Evolutionary conservation across 2,113 vertebrate genomes (phyloP).

Genomic region (Hippocampus abdominalis): DNA sequence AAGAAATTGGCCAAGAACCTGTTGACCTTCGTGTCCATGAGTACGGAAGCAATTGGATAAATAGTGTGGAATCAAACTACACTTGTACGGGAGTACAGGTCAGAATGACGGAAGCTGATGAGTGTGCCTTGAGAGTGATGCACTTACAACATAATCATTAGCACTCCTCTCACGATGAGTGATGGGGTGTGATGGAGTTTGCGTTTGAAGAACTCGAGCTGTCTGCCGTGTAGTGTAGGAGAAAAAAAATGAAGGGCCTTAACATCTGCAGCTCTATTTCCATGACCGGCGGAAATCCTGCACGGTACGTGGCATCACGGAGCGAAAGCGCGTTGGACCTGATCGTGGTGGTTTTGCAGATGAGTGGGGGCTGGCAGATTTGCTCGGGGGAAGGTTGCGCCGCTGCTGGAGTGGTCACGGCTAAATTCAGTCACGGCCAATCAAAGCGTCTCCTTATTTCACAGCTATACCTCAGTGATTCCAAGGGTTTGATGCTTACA

Average conservation of each 20-base stretch:
- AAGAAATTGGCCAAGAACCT: neutral
- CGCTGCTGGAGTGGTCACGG: no score
- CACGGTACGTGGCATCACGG: no score
- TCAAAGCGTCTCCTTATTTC: no score
- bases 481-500: no score
- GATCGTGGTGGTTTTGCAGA: no score
- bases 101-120: neutral
- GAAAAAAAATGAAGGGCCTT: slow-evolving; percentile 35
- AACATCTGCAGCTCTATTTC: slow-evolving; percentile 23
- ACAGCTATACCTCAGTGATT: no score
- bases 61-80: neutral
- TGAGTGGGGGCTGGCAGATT: no score
- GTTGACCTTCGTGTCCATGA: neutral
- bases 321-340: no score
- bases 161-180: slow-evolving; percentile 36
- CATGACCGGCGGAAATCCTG: no score
- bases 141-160: slow-evolving; percentile 55
- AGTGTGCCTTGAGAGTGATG: slow-evolving; percentile 17
- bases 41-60: neutral
- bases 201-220: slow-evolving; percentile 53
- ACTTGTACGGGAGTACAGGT: slow-evolving; percentile 10
- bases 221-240: slow-evolving; percentile 28
- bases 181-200: slow-evolving; percentile 36
- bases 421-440: no score
- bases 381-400: no score